These are phyloP conservation scores for Apostichopus californicus DNA, from an alignment of 35 echinoderm and acorn worm species.

Conservation along the genomic window DNA sequence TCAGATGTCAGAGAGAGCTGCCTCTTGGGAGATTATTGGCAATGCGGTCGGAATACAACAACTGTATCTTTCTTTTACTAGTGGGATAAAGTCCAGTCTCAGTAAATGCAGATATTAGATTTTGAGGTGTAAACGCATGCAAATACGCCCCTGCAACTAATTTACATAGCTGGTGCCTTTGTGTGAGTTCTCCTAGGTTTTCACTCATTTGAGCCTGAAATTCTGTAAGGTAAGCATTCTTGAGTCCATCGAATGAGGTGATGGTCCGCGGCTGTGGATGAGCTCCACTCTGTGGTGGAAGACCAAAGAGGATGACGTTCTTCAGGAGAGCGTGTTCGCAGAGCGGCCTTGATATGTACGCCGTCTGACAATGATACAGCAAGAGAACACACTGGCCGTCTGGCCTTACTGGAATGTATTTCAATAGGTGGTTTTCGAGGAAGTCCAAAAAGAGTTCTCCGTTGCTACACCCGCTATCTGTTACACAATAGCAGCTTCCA, in stretches of 20 bases:
- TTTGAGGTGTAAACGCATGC: background rate
- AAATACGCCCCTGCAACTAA: background rate
- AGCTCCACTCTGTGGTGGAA: background rate
- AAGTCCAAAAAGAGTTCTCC: background rate
- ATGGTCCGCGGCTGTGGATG: background rate
- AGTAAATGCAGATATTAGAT: background rate
- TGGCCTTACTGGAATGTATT: background rate
- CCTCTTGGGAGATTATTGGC: too few relatives aligned
- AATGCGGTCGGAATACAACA: too few relatives aligned
- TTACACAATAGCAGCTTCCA: background rate
- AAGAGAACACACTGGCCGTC: background rate
- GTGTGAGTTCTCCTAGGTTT: background rate
- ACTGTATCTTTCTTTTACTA: background rate
- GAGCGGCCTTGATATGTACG: background rate
- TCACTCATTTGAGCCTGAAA: constrained; percentile 13
- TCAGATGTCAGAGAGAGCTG: background rate
- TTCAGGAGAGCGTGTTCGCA: background rate
- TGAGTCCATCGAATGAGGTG: background rate
- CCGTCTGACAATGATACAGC: background rate
- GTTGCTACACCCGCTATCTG: background rate
- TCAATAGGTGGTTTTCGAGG: background rate
- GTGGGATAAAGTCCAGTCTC: background rate
- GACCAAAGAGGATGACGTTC: background rate
- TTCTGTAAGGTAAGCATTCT: background rate
- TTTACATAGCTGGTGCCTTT: background rate